These are phyloP conservation scores for Bilobella aurantiaca DNA, from an alignment of 1,140 invertebrate species.

Conservation along the genomic window DNA sequence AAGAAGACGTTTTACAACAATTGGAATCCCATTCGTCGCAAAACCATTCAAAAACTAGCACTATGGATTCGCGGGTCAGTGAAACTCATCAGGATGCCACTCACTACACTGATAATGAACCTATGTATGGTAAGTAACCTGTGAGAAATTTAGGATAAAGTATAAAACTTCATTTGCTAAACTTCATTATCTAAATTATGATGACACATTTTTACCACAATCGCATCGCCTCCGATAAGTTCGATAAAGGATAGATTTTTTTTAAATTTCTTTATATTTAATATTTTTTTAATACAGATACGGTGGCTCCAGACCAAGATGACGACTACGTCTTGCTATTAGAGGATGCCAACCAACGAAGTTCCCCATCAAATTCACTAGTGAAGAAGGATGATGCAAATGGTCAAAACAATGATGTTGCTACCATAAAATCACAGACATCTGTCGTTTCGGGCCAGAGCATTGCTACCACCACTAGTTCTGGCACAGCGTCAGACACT, in stretches of 20 bases:
- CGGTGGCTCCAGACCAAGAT: slow-evolving; percentile 42
- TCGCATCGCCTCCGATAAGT: too few relatives aligned
- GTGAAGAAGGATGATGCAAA: slow-evolving; percentile 38
- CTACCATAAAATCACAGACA: slow-evolving; percentile 36
- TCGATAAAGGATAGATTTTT: too few relatives aligned
- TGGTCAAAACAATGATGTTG: slow-evolving; percentile 30
- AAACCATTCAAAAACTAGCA: slow-evolving; percentile 17
- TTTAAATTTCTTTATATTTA: too few relatives aligned
- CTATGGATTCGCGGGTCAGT: not conserved
- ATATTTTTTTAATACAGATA: not conserved
- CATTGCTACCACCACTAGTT: slow-evolving; percentile 40
- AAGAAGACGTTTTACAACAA: slow-evolving; percentile 11
- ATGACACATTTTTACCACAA: too few relatives aligned
- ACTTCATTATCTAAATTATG: too few relatives aligned
- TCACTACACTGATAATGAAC: slow-evolving; percentile 24
- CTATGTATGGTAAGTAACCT: slow-evolving; percentile 30
- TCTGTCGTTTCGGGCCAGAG: slow-evolving; percentile 39
- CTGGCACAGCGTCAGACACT: slow-evolving; percentile 44
- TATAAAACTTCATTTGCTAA: too few relatives aligned
- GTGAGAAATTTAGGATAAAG: too few relatives aligned
- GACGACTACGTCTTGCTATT: slow-evolving; percentile 54
- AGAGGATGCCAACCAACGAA: slow-evolving; percentile 45
- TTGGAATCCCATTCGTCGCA: slow-evolving; percentile 14
- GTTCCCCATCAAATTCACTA: slow-evolving; percentile 51
- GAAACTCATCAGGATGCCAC: not conserved